phyloP scores from a whole-genome alignment of 2,113 vertebrate species.

The Mus pahari region DNA sequence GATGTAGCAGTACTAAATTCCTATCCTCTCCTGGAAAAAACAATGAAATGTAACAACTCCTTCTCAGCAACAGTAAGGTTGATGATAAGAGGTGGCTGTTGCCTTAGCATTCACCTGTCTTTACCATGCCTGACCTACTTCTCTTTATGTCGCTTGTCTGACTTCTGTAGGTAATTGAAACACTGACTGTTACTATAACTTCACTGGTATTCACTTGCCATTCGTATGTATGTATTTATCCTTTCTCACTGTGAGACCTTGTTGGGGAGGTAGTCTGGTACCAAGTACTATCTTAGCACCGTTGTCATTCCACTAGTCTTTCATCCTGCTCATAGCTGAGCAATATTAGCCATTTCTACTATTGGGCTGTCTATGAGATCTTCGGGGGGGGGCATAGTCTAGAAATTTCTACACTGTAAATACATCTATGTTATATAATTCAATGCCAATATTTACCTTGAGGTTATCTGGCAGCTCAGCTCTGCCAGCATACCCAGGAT shows the following conservation, averaged over 20 bases:
- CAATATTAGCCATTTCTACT: not conserved
- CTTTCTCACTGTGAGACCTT: not conserved
- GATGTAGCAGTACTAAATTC: constrained; percentile 15
- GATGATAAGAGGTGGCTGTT: not conserved
- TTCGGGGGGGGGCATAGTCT: accelerated
- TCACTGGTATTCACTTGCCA: not conserved
- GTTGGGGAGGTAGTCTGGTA: not conserved
- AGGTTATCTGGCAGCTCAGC: constrained; percentile 96
- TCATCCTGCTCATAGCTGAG: not conserved
- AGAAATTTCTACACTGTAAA: not conserved
- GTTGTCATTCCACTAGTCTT: not conserved
- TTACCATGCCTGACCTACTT: not conserved
- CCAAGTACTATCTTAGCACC: not conserved
- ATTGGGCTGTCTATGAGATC: not conserved
- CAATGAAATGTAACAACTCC: not conserved
- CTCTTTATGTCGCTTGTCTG: not conserved
- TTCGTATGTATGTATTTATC: not conserved
- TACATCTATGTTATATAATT: not conserved
- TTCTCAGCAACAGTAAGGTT: not conserved
- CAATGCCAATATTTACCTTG: constrained; percentile 88
- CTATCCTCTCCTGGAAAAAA: not conserved
- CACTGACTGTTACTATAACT: not conserved
- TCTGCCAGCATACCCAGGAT: constrained; percentile 95
- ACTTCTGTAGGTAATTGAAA: not conserved
- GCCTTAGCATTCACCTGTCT: not conserved